Percentiles rank a stretch among this genome's conserved stretches.
phyloP scores from a whole-genome alignment of 2,888 invertebrate genomes.

The Callyntrura guangdongensis region DNA sequence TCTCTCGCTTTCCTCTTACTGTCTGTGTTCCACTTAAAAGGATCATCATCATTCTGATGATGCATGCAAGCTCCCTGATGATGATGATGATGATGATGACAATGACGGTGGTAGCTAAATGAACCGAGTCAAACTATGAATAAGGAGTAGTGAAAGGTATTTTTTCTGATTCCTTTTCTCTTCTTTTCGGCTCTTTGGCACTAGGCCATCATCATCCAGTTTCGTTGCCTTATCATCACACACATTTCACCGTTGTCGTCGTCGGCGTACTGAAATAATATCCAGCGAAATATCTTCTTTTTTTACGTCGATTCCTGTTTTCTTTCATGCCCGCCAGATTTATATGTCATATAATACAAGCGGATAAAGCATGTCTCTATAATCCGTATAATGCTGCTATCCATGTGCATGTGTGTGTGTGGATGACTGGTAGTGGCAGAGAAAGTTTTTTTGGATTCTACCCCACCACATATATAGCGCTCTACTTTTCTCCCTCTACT shows the following conservation, averaged over 20 bases:
- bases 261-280: slow-evolving; percentile 31
- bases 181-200: slow-evolving; percentile 8
- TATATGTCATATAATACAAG: no score
- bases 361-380: background rate
- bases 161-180: slow-evolving; percentile 39
- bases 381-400: no score
- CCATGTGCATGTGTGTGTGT: background rate
- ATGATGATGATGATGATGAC: slow-evolving; percentile 14
- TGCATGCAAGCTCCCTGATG: no score
- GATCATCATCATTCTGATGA: slow-evolving; percentile 25
- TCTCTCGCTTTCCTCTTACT: no score
- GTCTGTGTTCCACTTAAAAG: slow-evolving; percentile 50
- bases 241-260: slow-evolving; percentile 32
- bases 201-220: slow-evolving; percentile 34
- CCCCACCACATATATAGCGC: slow-evolving; percentile 7
- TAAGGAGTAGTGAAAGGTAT: slow-evolving; percentile 35
- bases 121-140: slow-evolving; percentile 1
- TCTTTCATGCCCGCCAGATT: slow-evolving; percentile 15
- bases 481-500: slow-evolving; percentile 20
- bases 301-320: slow-evolving; percentile 39
- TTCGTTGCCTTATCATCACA: slow-evolving; percentile 36
- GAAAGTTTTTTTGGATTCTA: slow-evolving; percentile 46
- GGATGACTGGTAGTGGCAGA: slow-evolving; percentile 17
- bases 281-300: slow-evolving; percentile 31
- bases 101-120: slow-evolving; percentile 3